Conservation (phyloP, 1,140 invertebrate species). For the Temnothorax curvispinosus region DNA sequence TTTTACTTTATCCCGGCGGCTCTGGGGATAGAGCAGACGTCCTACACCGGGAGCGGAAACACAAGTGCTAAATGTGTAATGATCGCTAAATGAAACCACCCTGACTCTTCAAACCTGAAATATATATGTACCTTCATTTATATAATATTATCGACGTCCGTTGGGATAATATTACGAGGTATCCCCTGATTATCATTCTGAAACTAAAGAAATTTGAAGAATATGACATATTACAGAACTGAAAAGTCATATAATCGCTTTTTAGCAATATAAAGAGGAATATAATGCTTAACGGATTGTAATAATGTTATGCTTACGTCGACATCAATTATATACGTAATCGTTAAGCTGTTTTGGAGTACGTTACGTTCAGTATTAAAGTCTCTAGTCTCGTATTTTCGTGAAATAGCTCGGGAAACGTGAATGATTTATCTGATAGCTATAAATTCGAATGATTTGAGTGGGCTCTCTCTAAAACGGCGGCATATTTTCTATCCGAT, state of each 20-base stretch:
- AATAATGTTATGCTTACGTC: background rate
- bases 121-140: background rate
- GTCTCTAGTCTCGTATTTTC: background rate
- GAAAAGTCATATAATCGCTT: background rate
- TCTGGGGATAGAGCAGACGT: conserved; percentile 75
- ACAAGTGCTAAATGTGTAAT: conserved; percentile 83
- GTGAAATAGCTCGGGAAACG: background rate
- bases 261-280: background rate
- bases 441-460: background rate
- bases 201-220: background rate
- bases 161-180: background rate
- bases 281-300: background rate
- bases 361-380: background rate
- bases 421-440: conserved; percentile 2
- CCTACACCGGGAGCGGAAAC: conserved; percentile 79
- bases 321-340: background rate
- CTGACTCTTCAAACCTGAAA: conserved; percentile 48
- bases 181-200: background rate
- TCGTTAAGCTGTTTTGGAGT: background rate
- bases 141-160: background rate
- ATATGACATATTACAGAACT: background rate
- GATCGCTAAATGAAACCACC: conserved; percentile 80
- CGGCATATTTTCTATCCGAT: conserved; percentile 71
- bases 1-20: conserved; percentile 76
- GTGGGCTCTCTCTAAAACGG: conserved; percentile 13